phyloP scores from a whole-genome alignment of 2,113 vertebrate genomes.

The Crotalus horridus region DNA sequence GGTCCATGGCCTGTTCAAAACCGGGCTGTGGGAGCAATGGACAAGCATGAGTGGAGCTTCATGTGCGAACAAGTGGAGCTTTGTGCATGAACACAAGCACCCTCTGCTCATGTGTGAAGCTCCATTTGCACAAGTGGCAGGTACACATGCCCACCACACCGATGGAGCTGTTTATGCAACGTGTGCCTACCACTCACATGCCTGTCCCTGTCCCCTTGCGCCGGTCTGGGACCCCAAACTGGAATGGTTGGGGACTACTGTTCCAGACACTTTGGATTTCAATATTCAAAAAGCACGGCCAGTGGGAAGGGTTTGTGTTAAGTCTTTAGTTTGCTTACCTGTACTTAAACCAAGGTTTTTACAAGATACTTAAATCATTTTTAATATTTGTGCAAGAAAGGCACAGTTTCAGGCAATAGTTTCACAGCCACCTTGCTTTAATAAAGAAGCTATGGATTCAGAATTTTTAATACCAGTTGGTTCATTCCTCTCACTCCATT shows the following conservation, averaged over 20 bases:
- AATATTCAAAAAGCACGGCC: not conserved
- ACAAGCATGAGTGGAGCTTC: too few relatives aligned
- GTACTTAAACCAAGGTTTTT: not conserved
- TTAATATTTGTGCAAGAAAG: not conserved
- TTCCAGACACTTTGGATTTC: too few relatives aligned
- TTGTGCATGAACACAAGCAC: too few relatives aligned
- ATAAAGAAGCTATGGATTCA: not conserved
- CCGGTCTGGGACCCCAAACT: not conserved
- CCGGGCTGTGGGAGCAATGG: too few relatives aligned
- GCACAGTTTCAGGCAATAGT: not conserved
- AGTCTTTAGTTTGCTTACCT: not conserved
- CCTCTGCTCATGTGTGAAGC: too few relatives aligned
- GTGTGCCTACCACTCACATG: not conserved
- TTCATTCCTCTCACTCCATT: not conserved
- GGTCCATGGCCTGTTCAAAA: too few relatives aligned
- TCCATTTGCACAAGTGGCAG: too few relatives aligned
- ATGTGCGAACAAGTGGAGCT: too few relatives aligned
- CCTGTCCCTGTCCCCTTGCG: accelerated
- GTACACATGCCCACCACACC: too few relatives aligned
- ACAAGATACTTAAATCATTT: not conserved
- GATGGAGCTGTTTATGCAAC: not conserved
- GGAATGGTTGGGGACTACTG: not conserved
- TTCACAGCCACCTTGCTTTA: not conserved
- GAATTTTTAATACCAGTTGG: not conserved
- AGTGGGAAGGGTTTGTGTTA: not conserved